Percentiles rank a stretch among this genome's conserved stretches.
Conservation (phyloP, 23 tunicate species). For the Clavelina lepadiformis region DNA sequence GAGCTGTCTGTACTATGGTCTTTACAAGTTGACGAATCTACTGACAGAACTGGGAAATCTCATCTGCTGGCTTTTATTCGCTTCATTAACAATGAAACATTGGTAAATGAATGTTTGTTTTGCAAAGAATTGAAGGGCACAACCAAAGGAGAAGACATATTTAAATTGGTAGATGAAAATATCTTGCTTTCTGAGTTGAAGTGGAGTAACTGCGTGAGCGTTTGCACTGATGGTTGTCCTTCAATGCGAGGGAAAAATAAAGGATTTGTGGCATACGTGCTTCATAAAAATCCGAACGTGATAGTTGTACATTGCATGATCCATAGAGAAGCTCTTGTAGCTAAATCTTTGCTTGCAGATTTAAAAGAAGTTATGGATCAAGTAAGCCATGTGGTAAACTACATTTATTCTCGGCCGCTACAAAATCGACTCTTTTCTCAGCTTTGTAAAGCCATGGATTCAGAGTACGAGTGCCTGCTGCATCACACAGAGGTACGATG, state of each 20-base stretch:
- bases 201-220: constrained; percentile 56
- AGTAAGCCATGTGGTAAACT: constrained; percentile 43
- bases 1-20: constrained; percentile 41
- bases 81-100: constrained; percentile 44
- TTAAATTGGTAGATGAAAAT: constrained; percentile 42
- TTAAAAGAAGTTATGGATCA: constrained; percentile 34
- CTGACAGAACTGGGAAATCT: constrained; percentile 56
- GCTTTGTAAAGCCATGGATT: constrained; percentile 49
- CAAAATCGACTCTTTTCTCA: constrained; percentile 46
- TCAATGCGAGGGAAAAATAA: constrained; percentile 39
- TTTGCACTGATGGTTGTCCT: constrained; percentile 43
- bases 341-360: constrained; percentile 55
- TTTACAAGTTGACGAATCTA: constrained; percentile 54
- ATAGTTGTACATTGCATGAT: constrained; percentile 50
- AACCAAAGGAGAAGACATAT: constrained; percentile 62
- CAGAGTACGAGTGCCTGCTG: constrained; percentile 47
- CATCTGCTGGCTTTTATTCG: constrained; percentile 62
- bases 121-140: constrained; percentile 51
- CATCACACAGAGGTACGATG: constrained; percentile 45
- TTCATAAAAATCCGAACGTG: constrained; percentile 51
- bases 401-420: constrained; percentile 51
- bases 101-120: constrained; percentile 53
- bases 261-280: constrained; percentile 36
- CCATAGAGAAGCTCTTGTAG: constrained; percentile 58
- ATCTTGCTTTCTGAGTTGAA: constrained; percentile 28